Conservation (phyloP, 2,113 vertebrate species). For the Chlamydotis undulata region DNA sequence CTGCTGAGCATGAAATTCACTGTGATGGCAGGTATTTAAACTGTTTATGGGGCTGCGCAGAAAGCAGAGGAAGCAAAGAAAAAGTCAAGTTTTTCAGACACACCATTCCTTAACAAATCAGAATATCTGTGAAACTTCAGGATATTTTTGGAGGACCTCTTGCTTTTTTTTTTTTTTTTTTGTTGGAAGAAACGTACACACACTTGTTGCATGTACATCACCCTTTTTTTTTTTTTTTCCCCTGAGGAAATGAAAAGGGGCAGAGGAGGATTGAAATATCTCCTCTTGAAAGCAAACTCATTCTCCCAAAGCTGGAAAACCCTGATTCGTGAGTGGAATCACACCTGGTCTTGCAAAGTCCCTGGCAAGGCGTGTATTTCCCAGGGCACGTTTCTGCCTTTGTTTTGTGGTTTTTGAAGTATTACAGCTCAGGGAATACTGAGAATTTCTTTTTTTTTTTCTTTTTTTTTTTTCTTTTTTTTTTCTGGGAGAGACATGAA, state of each 20-base stretch:
- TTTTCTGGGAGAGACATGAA: not conserved
- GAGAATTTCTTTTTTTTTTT: not conserved
- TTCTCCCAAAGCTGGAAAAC: not conserved
- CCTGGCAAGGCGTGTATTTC: not conserved
- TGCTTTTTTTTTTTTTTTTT: not conserved
- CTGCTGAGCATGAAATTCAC: not conserved
- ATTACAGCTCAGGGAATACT: not conserved
- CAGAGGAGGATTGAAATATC: fast-evolving
- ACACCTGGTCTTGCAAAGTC: not conserved
- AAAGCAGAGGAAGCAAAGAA: not conserved
- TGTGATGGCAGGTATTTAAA: not conserved
- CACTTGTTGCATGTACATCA: not conserved
- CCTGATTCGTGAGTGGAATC: not conserved
- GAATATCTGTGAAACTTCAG: not conserved
- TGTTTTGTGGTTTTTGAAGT: not conserved
- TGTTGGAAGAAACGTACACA: not conserved
- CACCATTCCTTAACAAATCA: not conserved
- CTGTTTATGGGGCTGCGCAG: not conserved
- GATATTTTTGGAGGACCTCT: not conserved
- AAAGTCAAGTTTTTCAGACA: not conserved
- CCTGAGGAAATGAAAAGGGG: not conserved
- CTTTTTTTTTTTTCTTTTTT: too few relatives aligned
- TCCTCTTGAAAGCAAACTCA: not conserved
- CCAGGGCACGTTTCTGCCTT: not conserved
- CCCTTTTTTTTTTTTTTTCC: not conserved